Evolutionary conservation across 2,888 invertebrate species (phyloP).

Genomic region (Andrena marginata): DNA sequence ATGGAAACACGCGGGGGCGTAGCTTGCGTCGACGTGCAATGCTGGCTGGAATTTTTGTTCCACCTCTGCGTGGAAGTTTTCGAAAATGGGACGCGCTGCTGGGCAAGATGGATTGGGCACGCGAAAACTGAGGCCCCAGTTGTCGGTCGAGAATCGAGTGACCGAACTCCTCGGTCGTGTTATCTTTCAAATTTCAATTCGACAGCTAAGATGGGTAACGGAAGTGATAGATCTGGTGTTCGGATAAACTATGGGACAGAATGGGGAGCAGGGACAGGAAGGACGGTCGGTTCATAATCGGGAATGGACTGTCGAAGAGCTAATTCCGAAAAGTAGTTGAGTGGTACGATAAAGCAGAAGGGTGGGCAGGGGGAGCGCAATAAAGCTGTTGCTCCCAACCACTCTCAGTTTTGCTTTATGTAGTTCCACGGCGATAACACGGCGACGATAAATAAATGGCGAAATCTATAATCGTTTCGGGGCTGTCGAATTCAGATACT

Average conservation of each 20-base stretch:
- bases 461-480: conserved; percentile 31
- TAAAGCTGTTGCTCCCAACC: conserved; percentile 50
- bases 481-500: conserved; percentile 44
- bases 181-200: conserved; percentile 19
- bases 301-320: conserved; percentile 24
- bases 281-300: conserved; percentile 33
- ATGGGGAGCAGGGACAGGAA: background rate
- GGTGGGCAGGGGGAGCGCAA: background rate
- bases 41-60: background rate
- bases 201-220: background rate
- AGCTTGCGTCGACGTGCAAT: background rate
- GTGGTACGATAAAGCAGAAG: conserved; percentile 39
- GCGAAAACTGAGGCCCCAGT: background rate
- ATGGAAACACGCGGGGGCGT: background rate
- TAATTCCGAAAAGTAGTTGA: conserved; percentile 35
- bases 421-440: conserved; percentile 6
- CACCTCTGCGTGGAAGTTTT: background rate
- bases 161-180: background rate
- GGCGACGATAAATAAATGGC: conserved; percentile 56
- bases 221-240: conserved; percentile 23
- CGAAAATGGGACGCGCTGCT: background rate
- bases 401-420: conserved; percentile 38
- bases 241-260: background rate
- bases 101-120: background rate
- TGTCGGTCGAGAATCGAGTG: background rate